Conservation (phyloP, 2,888 invertebrate genomes). For the Melieria picta region DNA sequence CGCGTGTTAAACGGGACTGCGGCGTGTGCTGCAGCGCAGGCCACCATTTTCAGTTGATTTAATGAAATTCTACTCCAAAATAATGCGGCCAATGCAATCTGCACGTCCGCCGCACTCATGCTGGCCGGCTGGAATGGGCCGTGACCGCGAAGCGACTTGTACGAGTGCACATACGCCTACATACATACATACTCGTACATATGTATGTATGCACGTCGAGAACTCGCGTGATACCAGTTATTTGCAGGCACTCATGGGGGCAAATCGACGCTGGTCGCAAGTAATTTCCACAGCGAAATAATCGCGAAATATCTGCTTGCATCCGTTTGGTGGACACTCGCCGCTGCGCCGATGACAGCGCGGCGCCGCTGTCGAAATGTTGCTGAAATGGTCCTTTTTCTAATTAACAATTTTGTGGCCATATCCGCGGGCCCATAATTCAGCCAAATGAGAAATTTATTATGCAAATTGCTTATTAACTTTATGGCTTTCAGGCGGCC, state of each 20-base stretch:
- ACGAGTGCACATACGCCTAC: background rate
- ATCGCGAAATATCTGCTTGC: background rate
- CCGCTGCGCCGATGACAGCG: background rate
- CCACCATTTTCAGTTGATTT: conserved; percentile 32
- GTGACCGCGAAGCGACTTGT: too few relatives aligned
- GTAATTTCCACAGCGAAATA: background rate
- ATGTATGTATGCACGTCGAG: background rate
- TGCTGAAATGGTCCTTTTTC: conserved; percentile 16
- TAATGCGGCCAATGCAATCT: conserved; percentile 32
- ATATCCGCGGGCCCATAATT: conserved; percentile 17
- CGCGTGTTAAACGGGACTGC: background rate
- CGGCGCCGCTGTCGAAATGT: conserved; percentile 9
- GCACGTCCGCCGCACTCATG: background rate
- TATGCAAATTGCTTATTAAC: conserved; percentile 61
- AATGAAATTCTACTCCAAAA: conserved; percentile 40
- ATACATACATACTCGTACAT: background rate
- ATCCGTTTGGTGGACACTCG: background rate
- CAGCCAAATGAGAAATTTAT: conserved; percentile 54
- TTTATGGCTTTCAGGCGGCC: conserved; percentile 42
- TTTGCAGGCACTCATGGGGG: background rate
- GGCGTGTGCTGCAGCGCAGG: too few relatives aligned
- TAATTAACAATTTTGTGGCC: conserved; percentile 40
- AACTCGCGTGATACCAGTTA: too few relatives aligned
- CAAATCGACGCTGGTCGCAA: background rate
- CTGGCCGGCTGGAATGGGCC: too few relatives aligned